These are phyloP conservation scores for Athalia rosae DNA, from an alignment of 2,888 invertebrate genomes.

Conservation along the genomic window DNA sequence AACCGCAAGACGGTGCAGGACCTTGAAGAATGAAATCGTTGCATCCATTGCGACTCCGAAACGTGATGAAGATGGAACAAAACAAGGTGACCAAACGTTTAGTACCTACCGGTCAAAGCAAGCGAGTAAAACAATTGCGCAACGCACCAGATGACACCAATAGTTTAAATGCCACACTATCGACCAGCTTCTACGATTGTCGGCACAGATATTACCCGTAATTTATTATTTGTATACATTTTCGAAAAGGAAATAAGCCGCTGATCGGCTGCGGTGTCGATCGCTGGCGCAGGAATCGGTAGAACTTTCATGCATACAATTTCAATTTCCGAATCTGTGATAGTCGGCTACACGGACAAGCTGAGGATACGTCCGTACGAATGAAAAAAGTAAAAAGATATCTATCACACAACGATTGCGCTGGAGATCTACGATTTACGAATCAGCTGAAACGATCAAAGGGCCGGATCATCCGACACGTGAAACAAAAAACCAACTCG, in stretches of 20 bases:
- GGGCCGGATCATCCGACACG: neutral
- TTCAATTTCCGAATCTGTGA: too few species aligned
- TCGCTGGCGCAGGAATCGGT: neutral
- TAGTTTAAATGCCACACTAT: constrained; percentile 61
- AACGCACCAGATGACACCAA: constrained; percentile 57
- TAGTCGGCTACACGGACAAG: too few species aligned
- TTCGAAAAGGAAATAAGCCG: constrained; percentile 41
- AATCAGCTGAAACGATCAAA: too few species aligned
- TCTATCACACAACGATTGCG: too few species aligned
- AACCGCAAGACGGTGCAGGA: too few species aligned
- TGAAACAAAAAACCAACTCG: neutral
- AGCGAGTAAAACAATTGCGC: constrained; percentile 49
- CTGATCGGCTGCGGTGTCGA: neutral
- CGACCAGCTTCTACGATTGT: constrained; percentile 44
- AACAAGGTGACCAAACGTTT: neutral
- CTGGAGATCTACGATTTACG: too few species aligned
- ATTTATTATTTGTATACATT: constrained; percentile 18
- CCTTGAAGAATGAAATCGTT: too few species aligned
- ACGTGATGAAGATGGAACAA: too few species aligned
- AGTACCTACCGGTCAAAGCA: constrained; percentile 16
- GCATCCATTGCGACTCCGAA: too few species aligned
- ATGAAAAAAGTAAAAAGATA: too few species aligned
- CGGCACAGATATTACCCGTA: constrained; percentile 12
- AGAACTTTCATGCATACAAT: too few species aligned
- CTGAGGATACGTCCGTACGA: too few species aligned